Base-by-base conservation (phyloP, 2,888 invertebrate genomes). In the Macroteleia sp. region DNA sequence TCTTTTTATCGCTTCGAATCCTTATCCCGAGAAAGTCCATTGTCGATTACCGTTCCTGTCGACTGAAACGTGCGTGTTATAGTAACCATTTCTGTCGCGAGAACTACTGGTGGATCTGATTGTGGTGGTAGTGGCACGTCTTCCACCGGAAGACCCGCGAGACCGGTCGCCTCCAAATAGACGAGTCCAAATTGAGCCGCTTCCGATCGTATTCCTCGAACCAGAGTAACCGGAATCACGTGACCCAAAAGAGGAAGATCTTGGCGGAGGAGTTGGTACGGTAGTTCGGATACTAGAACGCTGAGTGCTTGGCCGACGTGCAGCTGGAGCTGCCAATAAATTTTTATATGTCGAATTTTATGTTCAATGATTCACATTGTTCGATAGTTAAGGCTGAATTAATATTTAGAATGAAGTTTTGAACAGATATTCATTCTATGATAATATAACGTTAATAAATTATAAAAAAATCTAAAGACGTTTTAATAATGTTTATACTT, bases 1-100 rank as follows among this genome's bases (percentile, higher is more conserved):
- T 19, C 19, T 30, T 62, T 50, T 62, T 41, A 50, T 50, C 19
- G 17, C 2, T 14, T 12, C 4, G 48, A 42, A 36, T 67, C 22
- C 42, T 84, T 81, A 87, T 17, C 88, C 83, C 10, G 90, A 89
- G 66, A 91, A 91, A 12, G 85, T 91, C 90, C 90, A 91, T 28
- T 87, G 81, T 66, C 86, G 84, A 66, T 91, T 89, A 32, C 91
- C 91, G 0, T 83, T 79, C 6, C 74, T 66, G 62, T 91, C 89
- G 8, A 79, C 77, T 1, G 83, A 80, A 3, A 86, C 83, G 67
- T 89, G 88, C 39, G 87, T 87, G n/a, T 81, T 70, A 52, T 87
- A 85, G 80, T 89, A 87, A 73, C 86, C 76, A 32, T 79, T 82
- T 57, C 76, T 77, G 61, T 83, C 81, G 20, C 79, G 62, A 4